Evolutionary conservation across 2,888 invertebrate species (phyloP), one percentile per base, ranked within the genome.

Genomic region (Antheraea yamamai): DNA sequence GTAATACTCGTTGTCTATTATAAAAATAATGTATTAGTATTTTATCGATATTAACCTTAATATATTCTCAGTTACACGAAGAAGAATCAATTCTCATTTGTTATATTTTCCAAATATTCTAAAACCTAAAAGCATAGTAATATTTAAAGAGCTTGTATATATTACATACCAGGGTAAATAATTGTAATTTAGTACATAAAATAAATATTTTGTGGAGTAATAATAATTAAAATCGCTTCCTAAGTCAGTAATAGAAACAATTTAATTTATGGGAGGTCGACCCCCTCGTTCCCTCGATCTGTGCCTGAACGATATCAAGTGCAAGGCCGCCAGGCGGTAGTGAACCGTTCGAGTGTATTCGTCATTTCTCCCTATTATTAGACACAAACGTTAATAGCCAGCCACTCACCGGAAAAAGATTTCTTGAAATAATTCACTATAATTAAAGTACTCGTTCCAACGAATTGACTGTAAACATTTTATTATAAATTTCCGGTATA

Each of bases 351-450:
- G 75, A 74, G 47, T 20, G 72, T 78, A 79, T 78, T 80, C 80
- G 79, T 82, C 81, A 84, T 81, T 82, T 85, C 84, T 85, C 77
- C 81, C 82, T 82, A 84, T 86, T 82, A 81, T 82, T 80, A 81
- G 79, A 77, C 26, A 58, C 23, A 61, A 58, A 74, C 75, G 61
- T 77, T 70, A 77, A 77, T 77, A 76, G 72, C 74, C 20, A 23
- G 8, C 66, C 76, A 74, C 77, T 78, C 75, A 76, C 74, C 73
- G 70, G 72, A 73, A 73, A 73, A 79, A 75, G 76, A 74, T 73
- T 68, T 80, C 58, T 74, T 72, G 2, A 66, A 66, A 74, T 74
- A 81, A 75, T 79, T 75, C 74, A 75, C 70, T 70, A 39, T 79
- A 70, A 70, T 70, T 70, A 70, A 39, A 70, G 39, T n/a, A 39